Evolutionary conservation across 2,888 invertebrate species (phyloP).

Genomic region (Caenorhabditis sp.): DNA sequence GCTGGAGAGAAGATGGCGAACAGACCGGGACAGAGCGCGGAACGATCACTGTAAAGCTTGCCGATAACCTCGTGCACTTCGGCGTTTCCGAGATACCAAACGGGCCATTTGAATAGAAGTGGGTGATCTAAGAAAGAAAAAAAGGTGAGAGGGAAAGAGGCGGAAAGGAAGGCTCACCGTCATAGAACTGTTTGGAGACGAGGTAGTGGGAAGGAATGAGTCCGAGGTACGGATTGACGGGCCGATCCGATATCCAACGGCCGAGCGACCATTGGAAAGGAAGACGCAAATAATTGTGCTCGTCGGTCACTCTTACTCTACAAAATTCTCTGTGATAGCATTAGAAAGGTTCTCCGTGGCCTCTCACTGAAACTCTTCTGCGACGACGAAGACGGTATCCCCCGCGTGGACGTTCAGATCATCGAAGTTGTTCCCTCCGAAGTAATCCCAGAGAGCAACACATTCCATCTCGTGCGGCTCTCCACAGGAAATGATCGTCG

Average conservation of each 20-base stretch:
- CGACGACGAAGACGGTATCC: constrained; percentile 56
- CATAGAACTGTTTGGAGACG: constrained; percentile 61
- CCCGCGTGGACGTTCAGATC: constrained; percentile 62
- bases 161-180: constrained; percentile 38
- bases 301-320: constrained; percentile 39
- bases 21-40: constrained; percentile 47
- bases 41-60: constrained; percentile 49
- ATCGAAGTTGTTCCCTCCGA: constrained; percentile 56
- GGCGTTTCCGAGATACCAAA: constrained; percentile 64
- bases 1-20: constrained; percentile 65
- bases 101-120: constrained; percentile 54
- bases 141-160: too few species aligned
- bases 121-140: constrained; percentile 55
- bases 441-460: constrained; percentile 65
- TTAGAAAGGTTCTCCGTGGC: background rate
- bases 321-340: background rate
- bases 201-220: constrained; percentile 62
- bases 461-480: constrained; percentile 48
- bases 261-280: constrained; percentile 62
- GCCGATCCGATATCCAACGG: constrained; percentile 40
- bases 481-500: constrained; percentile 29
- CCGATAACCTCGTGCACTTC: constrained; percentile 56
- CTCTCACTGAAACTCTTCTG: constrained; percentile 66
- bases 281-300: constrained; percentile 32
- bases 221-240: constrained; percentile 52